A percentile compares a stretch with the other conserved stretches of the same genome.
Evolutionary conservation across 2,888 invertebrate species (phyloP).

Genomic region (Drosophila acutilabella): DNA sequence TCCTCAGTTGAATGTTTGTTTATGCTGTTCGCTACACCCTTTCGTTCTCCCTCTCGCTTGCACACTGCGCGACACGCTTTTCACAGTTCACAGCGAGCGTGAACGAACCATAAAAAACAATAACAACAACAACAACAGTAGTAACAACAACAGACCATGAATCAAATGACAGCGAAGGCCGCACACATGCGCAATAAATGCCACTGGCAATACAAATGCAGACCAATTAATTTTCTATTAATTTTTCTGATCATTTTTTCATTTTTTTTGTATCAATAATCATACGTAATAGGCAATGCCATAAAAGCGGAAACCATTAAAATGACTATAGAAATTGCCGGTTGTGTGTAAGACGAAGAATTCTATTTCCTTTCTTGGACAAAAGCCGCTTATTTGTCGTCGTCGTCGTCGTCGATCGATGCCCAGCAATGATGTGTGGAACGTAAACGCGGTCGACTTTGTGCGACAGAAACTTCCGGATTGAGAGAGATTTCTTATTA

Average conservation of each 20-base stretch:
- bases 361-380: constrained; percentile 75
- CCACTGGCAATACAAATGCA: constrained; percentile 44
- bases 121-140: constrained; percentile 17
- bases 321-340: constrained; percentile 60
- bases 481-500: constrained; percentile 46
- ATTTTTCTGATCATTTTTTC: constrained; percentile 40
- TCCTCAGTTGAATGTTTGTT: constrained; percentile 29
- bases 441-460: constrained; percentile 50
- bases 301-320: constrained; percentile 79
- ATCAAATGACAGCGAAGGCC: constrained; percentile 32
- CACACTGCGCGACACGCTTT: constrained; percentile 23
- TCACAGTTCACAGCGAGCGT: constrained; percentile 52
- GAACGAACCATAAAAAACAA: constrained; percentile 63
- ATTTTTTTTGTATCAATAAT: constrained; percentile 20
- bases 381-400: constrained; percentile 66
- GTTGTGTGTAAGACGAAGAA: constrained; percentile 37
- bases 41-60: background rate
- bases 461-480: constrained; percentile 71
- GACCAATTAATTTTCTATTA: constrained; percentile 75
- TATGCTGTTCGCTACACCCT: constrained; percentile 1
- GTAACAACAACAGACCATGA: background rate
- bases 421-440: constrained; percentile 31
- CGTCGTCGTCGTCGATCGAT: constrained; percentile 4
- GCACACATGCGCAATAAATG: constrained; percentile 74
- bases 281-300: constrained; percentile 53